Base-by-base conservation (phyloP, 2,113 vertebrate genomes). In the Pheucticus melanocephalus region DNA sequence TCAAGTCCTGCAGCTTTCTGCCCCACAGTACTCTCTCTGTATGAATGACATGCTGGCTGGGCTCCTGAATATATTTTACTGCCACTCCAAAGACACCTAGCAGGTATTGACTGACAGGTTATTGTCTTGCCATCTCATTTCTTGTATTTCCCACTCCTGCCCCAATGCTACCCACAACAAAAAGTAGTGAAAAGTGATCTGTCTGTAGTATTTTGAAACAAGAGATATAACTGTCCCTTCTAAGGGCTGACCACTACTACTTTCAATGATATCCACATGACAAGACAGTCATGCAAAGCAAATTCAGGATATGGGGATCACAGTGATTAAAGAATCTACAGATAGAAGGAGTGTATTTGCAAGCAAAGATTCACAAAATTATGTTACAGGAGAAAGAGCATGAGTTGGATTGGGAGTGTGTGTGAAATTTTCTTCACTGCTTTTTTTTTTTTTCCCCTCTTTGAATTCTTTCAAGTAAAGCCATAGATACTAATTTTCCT, bases 391-490 rank as follows among this genome's bases (percentile, higher is more conserved):
- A 56, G 23, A 86, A 92, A 65, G 11, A 80, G 14, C 10, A 33
- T 10, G 5, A 77, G 35, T 25, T 22, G 21, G 16, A 50, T 12
- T 23, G 5, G 19, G 5, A 5, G 11, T 8, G 33, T 15, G 17
- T 33, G 37, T 60, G 63, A 8, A 33, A 77, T 61, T 28, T 47
- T 86, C n/a, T 73, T 51, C 35, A 24, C 30, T 45, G 16, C 1
- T 9, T 42, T 28, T 9, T 21, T 25, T 8, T 13, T 5, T n/a
- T 33, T 5, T 2, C 3, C 3, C 2, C 8, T 5, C 35, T 50
- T 44, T 25, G 4, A 71, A 45, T 30, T 86, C 30, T 51, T 83
- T 69, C 51, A 86, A 71, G 44, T 33, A 82, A 91, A 90, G 44
- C 7, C 57, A 82, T 3, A 51, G 19, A 48, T 42, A 60, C 5